Evolutionary conservation across 2,888 invertebrate genomes (phyloP), one percentile per base, ranked within the genome.

Genomic region (Noctua janthe): DNA sequence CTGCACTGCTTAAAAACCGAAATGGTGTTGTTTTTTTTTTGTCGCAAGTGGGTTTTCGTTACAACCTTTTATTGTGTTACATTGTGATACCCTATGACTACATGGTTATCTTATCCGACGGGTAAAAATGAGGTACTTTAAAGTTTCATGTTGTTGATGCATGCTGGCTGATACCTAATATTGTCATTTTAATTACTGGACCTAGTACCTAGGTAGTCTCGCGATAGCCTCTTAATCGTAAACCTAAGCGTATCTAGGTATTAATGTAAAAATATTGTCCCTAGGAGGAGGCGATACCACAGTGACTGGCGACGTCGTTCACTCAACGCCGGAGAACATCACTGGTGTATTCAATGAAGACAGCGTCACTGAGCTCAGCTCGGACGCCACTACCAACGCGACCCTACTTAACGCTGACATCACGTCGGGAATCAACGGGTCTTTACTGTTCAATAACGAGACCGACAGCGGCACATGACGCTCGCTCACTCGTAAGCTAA

Each of bases 271-370:
- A 51, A 71, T 75, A 62, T 85, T 91, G 76, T 91, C 92, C 88
- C 29, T 94, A 97, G 97, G 97, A 97, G 93, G 96, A 97, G 92
- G 96, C 97, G 93, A 95, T 97, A 94, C 92, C 97, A 89, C 95
- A 97, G 92, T 97, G 90, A 95, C 91, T 86, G 93, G 91, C 35
- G 90, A 91, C 75, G 87, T 85, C 80, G 90, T 90, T 67, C 88
- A 90, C 71, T 83, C 93, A 75, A 81, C 91, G 77, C 83, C 92
- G 80, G 88, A 89, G 66, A 91, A 90, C 88, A 89, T 80, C 81
- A 89, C 87, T 82, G 89, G 88, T 80, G 91, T 84, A 67, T 89
- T 79, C 78, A 89, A 85, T 76, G 86, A 90, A 73, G 90, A 89
- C 51, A 81, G 80, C 74, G 79, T 82, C 74, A 76, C 80, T 39